A percentile compares a stretch with the other conserved stretches of the same genome.
Conservation (phyloP, 2,113 vertebrate genomes). For the Phodopus roborovskii region DNA sequence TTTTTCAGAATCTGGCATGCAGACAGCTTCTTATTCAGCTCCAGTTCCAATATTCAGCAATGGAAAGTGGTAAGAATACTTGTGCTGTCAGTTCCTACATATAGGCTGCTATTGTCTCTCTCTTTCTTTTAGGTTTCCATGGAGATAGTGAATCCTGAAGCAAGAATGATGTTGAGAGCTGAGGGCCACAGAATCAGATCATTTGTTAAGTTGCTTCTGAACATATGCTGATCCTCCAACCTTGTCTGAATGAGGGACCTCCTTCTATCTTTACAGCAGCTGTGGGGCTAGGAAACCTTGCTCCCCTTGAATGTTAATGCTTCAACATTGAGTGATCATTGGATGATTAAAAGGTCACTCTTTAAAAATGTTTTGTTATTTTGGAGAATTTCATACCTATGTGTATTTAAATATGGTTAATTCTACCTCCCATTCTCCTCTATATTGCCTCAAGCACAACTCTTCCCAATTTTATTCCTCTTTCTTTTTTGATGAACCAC, state of each 20-base stretch:
- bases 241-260: background rate
- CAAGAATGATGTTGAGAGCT: background rate
- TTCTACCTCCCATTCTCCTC: too few relatives aligned
- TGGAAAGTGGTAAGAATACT: conserved; percentile 1
- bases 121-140: background rate
- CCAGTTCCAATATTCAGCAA: background rate
- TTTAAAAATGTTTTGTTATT: background rate
- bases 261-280: background rate
- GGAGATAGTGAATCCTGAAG: background rate
- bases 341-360: background rate
- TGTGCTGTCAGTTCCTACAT: background rate
- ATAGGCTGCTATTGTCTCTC: background rate
- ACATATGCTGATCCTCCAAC: background rate
- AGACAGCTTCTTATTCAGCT: background rate
- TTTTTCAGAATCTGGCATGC: conserved; percentile 39
- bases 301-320: background rate
- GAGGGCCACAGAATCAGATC: background rate
- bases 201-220: background rate
- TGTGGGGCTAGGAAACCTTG: background rate
- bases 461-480: background rate
- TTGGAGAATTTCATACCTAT: background rate
- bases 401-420: too few relatives aligned
- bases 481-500: background rate
- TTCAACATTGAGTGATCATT: background rate
- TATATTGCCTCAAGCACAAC: background rate